These are phyloP conservation scores for Acyrthosiphon pisum DNA, from an alignment of 1,140 invertebrate species.

Conservation along the genomic window DNA sequence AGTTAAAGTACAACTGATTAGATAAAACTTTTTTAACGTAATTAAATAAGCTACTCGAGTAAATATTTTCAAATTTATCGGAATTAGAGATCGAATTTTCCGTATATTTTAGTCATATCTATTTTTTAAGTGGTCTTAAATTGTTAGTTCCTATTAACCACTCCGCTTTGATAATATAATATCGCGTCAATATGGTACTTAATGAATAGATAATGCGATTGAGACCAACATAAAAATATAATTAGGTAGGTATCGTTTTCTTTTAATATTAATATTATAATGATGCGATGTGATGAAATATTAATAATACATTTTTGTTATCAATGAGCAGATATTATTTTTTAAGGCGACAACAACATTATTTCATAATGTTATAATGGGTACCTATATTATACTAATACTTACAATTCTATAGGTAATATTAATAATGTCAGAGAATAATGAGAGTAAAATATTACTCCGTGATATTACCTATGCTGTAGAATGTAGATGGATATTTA, in stretches of 20 bases:
- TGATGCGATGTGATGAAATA: conserved; percentile 7
- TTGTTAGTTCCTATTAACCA: not conserved
- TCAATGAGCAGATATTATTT: not conserved
- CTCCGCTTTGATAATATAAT: not conserved
- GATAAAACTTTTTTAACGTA: not conserved
- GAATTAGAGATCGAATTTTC: not conserved
- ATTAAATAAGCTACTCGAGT: not conserved
- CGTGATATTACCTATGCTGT: not conserved
- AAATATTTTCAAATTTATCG: not conserved
- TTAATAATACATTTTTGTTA: not conserved
- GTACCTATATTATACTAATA: not conserved
- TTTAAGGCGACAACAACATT: not conserved
- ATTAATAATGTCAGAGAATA: not conserved
- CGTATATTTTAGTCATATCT: not conserved
- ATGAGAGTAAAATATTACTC: not conserved
- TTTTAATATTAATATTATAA: not conserved
- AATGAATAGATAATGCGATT: not conserved
- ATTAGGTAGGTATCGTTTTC: not conserved
- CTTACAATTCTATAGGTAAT: not conserved
- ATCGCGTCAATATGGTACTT: not conserved
- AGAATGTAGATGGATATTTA: not conserved
- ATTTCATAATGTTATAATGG: not conserved
- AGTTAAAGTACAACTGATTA: not conserved
- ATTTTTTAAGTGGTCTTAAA: not conserved
- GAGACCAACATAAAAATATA: not conserved